Conservation (phyloP, 2,888 invertebrate genomes). For the Hydropsyche betteni region DNA sequence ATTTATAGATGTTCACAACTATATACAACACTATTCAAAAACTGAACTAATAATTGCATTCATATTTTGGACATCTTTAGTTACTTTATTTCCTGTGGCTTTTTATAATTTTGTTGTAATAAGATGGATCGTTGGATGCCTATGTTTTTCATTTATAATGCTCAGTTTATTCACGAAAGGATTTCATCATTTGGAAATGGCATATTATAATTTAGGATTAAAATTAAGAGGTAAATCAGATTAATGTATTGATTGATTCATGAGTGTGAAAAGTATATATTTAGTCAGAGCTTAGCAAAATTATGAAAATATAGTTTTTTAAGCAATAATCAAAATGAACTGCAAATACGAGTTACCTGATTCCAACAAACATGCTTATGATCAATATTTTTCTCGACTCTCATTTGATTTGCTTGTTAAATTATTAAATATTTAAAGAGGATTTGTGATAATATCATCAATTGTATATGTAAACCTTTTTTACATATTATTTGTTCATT, state of each 20-base stretch:
- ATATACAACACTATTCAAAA: slow-evolving; percentile 37
- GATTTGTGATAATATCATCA: too few relatives aligned
- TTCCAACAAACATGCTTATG: not conserved
- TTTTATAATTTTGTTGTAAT: slow-evolving; percentile 25
- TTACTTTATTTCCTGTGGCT: slow-evolving; percentile 35
- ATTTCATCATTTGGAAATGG: slow-evolving; percentile 50
- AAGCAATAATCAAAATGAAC: slow-evolving; percentile 23
- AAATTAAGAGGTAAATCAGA: not conserved
- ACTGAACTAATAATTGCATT: slow-evolving; percentile 43
- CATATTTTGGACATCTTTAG: slow-evolving; percentile 49
- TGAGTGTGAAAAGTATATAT: not conserved
- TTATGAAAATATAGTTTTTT: slow-evolving; percentile 12
- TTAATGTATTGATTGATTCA: not conserved
- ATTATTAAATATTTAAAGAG: not conserved
- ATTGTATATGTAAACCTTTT: too few relatives aligned
- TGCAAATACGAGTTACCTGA: slow-evolving; percentile 23
- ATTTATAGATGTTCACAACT: slow-evolving; percentile 45
- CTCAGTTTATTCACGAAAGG: slow-evolving; percentile 41
- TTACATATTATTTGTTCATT: too few relatives aligned
- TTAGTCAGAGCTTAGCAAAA: not conserved
- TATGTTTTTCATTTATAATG: slow-evolving; percentile 37
- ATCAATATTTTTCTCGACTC: not conserved
- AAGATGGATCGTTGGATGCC: slow-evolving; percentile 1
- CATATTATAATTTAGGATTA: slow-evolving; percentile 30
- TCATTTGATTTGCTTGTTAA: slow-evolving; percentile 3